Base-by-base conservation (phyloP, 2,888 invertebrate species). In the Tipula unca region DNA sequence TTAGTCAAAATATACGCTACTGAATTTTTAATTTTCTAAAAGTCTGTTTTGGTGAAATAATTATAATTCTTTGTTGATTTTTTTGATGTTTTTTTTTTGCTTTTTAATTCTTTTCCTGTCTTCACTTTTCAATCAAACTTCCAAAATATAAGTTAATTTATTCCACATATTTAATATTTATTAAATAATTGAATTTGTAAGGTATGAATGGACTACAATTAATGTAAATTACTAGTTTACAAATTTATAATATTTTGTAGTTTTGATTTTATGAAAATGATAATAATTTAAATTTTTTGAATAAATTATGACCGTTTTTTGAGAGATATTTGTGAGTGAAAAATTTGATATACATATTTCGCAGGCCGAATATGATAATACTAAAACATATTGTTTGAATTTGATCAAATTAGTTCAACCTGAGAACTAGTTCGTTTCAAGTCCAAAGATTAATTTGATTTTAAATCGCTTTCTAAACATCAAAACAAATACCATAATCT, bases 101-200 rank as follows among this genome's bases (percentile, higher is more conserved):
- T 69, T 69, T 69, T 69, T 69, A 69, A 69, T 69, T 69, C 69
- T 69, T 69, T 69, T 69, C 69, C 69, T 69, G 69, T 69, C 69
- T 69, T 69, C 69, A 69, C 69, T 69, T 69, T 69, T 69, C 69
- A 69, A 69, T 69, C 69, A 69, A 69, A 69, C 69, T 69, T 69
- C 69, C 69, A 69, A 69, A 69, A 69, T 69, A 69, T 69, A 25
- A 25, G 25, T 69, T 69, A 69, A 69, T 69, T 69, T 69, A 69
- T 69, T 69, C 69, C 69, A 69, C 69, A 69, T 35, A 39, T 69
- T 69, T 69, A 25, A 69, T 69, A 69, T 69, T 25, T 69, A 69
- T 69, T 25, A 69, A 69, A 69, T 69, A 69, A 25, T 69, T 69
- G 69, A 25, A 69, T 25, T 20, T 69, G 25, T 69, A 25, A 69